These are phyloP conservation scores for Tiliacea aurago DNA, from an alignment of 2,888 invertebrate genomes.

Conservation along the genomic window DNA sequence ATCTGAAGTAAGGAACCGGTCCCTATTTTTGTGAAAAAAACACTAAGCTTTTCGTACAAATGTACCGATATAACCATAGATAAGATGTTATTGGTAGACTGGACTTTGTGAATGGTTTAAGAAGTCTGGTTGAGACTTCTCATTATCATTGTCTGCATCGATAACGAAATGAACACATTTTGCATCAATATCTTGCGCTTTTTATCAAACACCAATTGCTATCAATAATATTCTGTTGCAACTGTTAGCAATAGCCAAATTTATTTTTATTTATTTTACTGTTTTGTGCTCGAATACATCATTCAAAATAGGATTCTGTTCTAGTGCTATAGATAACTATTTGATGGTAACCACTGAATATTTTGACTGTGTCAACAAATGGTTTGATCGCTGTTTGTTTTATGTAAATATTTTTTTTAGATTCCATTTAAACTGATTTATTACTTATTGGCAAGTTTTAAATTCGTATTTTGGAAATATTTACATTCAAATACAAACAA, in stretches of 20 bases:
- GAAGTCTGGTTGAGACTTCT: neutral
- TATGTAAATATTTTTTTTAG: slow-evolving; percentile 38
- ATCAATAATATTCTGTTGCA: neutral
- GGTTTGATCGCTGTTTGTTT: slow-evolving; percentile 40
- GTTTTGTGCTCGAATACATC: slow-evolving; percentile 20
- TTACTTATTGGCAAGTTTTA: neutral
- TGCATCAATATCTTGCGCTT: neutral
- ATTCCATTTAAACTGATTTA: neutral
- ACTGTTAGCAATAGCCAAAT: neutral
- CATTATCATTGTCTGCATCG: neutral
- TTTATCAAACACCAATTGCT: neutral
- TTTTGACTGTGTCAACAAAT: slow-evolving; percentile 30
- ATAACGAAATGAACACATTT: neutral
- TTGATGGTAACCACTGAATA: slow-evolving; percentile 37
- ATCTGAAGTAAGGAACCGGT: neutral
- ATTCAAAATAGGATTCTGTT: slow-evolving; percentile 10
- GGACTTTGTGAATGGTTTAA: neutral
- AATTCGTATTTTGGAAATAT: neutral
- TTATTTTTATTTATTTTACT: slow-evolving; percentile 10
- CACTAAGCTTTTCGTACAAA: no score
- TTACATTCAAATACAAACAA: neutral
- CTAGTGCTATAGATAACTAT: slow-evolving; percentile 17
- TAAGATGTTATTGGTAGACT: neutral
- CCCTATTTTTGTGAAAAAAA: neutral
- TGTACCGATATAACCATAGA: neutral